A percentile compares a stretch with the other conserved stretches of the same genome.
Conservation (phyloP, 2,113 vertebrate genomes). For the Holacanthus passer region DNA sequence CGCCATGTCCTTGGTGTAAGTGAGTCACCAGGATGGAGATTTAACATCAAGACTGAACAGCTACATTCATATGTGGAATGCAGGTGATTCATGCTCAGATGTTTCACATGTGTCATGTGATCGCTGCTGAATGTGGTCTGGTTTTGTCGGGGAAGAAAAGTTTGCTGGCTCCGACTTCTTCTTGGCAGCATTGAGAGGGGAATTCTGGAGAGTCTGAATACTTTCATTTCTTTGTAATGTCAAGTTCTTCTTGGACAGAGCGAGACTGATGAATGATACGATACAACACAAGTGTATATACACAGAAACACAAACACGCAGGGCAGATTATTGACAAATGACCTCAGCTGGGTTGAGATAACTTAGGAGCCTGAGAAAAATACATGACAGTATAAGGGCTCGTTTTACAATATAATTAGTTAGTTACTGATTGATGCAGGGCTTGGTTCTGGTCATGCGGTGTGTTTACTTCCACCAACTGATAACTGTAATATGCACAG, state of each 20-base stretch:
- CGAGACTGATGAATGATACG: neutral
- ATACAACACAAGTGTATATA: neutral
- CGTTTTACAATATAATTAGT: neutral
- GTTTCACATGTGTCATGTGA: slow-evolving; percentile 36
- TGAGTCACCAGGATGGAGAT: neutral
- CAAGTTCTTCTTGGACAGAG: slow-evolving; percentile 12
- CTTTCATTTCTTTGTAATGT: slow-evolving; percentile 37
- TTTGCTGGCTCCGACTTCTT: slow-evolving; percentile 40
- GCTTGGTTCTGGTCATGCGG: neutral
- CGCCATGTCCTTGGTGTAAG: neutral
- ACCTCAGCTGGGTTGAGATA: neutral
- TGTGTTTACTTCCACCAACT: slow-evolving; percentile 15
- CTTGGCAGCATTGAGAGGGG: slow-evolving; percentile 55
- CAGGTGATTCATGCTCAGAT: slow-evolving; percentile 40
- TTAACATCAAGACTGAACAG: neutral
- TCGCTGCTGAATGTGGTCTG: slow-evolving; percentile 13
- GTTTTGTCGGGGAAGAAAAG: slow-evolving; percentile 10
- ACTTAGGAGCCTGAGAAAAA: neutral
- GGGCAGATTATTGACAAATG: neutral
- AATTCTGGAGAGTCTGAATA: slow-evolving; percentile 51
- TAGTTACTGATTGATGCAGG: neutral
- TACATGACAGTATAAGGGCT: neutral
- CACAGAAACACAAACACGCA: slow-evolving; percentile 3
- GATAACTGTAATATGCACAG: neutral
- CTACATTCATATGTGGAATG: slow-evolving; percentile 1